Conservation (phyloP, 2,113 vertebrate species). For the Neodontobutis hainanensis region DNA sequence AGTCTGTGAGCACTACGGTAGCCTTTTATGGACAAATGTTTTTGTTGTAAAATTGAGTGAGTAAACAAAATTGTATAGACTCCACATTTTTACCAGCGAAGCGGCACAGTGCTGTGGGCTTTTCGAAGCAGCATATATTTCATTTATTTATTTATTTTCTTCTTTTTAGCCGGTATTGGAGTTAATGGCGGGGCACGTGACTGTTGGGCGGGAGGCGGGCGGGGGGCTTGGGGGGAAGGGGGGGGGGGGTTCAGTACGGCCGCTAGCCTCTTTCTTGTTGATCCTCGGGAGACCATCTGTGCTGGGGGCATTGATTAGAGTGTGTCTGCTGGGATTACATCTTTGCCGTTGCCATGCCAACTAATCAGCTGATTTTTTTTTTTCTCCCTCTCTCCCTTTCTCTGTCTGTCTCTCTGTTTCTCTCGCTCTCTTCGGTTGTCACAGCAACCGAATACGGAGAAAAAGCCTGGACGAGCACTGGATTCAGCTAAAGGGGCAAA, state of each 20-base stretch:
- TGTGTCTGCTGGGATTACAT: slow-evolving; percentile 99
- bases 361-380: slow-evolving; percentile 97
- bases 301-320: slow-evolving; percentile 99
- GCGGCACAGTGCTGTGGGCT: slow-evolving; percentile 2
- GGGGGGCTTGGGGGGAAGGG: slow-evolving; percentile 8
- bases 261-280: slow-evolving; percentile 97
- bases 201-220: slow-evolving; percentile 27
- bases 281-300: slow-evolving; percentile 99
- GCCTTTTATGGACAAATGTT: too few species aligned
- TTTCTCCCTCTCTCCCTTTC: slow-evolving; percentile 13
- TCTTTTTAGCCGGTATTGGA: slow-evolving; percentile 73
- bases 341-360: slow-evolving; percentile 99
- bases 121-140: slow-evolving; percentile 29
- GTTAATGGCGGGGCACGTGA: slow-evolving; percentile 79
- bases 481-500: slow-evolving; percentile 92
- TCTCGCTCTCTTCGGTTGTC: slow-evolving; percentile 83
- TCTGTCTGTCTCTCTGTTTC: slow-evolving; percentile 45
- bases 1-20: too few species aligned
- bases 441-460: slow-evolving; percentile 96
- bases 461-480: slow-evolving; percentile 79
- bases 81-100: slow-evolving; percentile 22
- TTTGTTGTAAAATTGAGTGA: too few species aligned
- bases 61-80: background rate
- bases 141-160: slow-evolving; percentile 76
- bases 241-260: slow-evolving; percentile 77